Conservation (phyloP, 2,888 invertebrate species). For the Drosophila siamana region DNA sequence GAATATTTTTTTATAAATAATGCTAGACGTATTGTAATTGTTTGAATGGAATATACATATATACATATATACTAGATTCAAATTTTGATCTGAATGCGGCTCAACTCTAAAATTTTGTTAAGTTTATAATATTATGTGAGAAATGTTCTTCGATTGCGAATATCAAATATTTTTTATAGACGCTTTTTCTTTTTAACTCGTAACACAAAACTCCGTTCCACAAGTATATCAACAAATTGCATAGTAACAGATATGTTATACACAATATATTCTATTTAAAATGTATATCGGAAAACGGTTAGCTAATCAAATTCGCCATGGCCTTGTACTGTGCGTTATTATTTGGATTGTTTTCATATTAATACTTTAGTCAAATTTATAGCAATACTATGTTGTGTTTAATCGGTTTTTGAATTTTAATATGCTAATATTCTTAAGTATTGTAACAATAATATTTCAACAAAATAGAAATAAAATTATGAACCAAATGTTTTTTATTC, state of each 20-base stretch:
- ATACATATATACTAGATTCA: neutral
- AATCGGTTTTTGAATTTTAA: constrained; percentile 18
- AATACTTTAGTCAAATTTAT: constrained; percentile 29
- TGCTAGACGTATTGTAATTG: constrained; percentile 6
- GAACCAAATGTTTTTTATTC: neutral
- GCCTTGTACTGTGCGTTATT: constrained; percentile 13
- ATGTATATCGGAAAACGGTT: constrained; percentile 2
- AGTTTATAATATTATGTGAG: constrained; percentile 17
- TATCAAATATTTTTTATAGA: constrained; percentile 9
- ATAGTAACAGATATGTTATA: constrained; percentile 2
- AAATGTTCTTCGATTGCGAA: constrained; percentile 7
- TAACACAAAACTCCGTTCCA: constrained; percentile 49
- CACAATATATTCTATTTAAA: constrained; percentile 26
- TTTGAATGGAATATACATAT: constrained; percentile 2
- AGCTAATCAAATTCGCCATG: constrained; percentile 7
- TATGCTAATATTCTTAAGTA: constrained; percentile 8
- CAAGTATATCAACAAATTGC: constrained; percentile 25
- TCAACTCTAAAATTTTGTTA: constrained; percentile 22
- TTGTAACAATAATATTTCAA: constrained; percentile 8
- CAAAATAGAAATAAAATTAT: constrained; percentile 8
- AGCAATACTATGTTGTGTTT: constrained; percentile 28
- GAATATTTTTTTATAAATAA: constrained; percentile 55
- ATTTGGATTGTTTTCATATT: neutral
- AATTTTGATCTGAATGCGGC: constrained; percentile 6
- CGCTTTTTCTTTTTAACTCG: constrained; percentile 9